A percentile compares a stretch with the other conserved stretches of the same genome.
Conservation (phyloP, 2,113 vertebrate genomes). For the Corydoras sp. region DNA sequence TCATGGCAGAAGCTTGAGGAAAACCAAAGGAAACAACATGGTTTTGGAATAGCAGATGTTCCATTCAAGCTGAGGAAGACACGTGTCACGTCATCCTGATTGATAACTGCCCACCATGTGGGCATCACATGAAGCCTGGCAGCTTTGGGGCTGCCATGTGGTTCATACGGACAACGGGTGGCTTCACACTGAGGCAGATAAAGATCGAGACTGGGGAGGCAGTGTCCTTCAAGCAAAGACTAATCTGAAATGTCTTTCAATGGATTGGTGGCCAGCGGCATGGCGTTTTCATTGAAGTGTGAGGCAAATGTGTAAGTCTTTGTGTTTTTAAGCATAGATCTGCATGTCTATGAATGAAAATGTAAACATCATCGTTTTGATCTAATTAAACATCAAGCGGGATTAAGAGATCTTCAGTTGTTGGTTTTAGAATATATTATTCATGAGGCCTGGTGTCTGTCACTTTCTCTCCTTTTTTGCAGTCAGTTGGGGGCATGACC, state of each 20-base stretch:
- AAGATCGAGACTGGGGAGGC: slow-evolving; percentile 11
- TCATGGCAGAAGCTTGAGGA: slow-evolving; percentile 17
- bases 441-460: neutral
- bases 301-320: neutral
- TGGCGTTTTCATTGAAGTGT: neutral
- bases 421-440: neutral
- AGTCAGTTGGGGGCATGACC: neutral
- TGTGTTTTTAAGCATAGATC: neutral
- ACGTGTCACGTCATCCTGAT: slow-evolving; percentile 28
- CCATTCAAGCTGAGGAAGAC: slow-evolving; percentile 33
- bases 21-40: slow-evolving; percentile 19
- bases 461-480: slow-evolving; percentile 17
- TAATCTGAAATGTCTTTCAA: slow-evolving; percentile 6
- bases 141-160: slow-evolving; percentile 36
- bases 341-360: neutral
- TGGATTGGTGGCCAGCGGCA: neutral
- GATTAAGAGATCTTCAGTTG: neutral
- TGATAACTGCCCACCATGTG: slow-evolving; percentile 38
- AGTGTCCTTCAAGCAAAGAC: slow-evolving; percentile 21
- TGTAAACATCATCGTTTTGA: neutral
- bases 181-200: slow-evolving; percentile 12
- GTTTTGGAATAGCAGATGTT: slow-evolving; percentile 41
- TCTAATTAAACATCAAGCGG: neutral
- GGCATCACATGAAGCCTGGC: slow-evolving; percentile 23
- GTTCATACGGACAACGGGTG: slow-evolving; percentile 9